Percentiles rank a stretch among this genome's conserved stretches.
Conservation (phyloP, 1,140 invertebrate genomes). For the Conus ventricosus region DNA sequence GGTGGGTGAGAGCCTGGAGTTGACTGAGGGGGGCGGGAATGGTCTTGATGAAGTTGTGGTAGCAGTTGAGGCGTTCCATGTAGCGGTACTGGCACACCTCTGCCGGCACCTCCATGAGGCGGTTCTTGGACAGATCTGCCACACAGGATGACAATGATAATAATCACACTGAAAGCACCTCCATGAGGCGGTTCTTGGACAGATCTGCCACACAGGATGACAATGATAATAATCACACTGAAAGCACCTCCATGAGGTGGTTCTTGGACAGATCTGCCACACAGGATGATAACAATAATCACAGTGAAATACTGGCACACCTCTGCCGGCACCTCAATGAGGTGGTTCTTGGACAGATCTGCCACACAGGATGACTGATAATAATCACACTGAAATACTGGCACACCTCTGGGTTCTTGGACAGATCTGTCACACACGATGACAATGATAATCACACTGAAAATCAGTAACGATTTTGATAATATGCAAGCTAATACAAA, state of each 20-base stretch:
- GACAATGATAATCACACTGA: constrained; percentile 80
- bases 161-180: constrained; percentile 78
- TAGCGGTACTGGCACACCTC: constrained; percentile 90
- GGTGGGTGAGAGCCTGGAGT: constrained; percentile 88
- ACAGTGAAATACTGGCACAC: constrained; percentile 82
- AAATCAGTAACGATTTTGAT: constrained; percentile 63
- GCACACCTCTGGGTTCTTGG: constrained; percentile 90
- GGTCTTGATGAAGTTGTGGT: constrained; percentile 91
- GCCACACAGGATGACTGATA: constrained; percentile 49
- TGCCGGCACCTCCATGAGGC: constrained; percentile 89
- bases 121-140: constrained; percentile 94
- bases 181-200: constrained; percentile 92
- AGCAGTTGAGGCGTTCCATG: constrained; percentile 89
- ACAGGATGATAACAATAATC: too few relatives aligned
- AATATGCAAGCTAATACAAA: too few relatives aligned
- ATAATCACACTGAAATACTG: too few relatives aligned
- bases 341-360: constrained; percentile 95
- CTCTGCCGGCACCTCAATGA: constrained; percentile 91
- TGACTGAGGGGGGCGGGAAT: constrained; percentile 88
- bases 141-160: too few relatives aligned
- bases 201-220: constrained; percentile 82
- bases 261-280: constrained; percentile 93
- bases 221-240: constrained; percentile 82
- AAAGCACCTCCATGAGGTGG: constrained; percentile 89
- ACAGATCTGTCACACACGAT: constrained; percentile 84